A percentile compares a stretch with the other conserved stretches of the same genome.
phyloP scores from a whole-genome alignment of 2,113 vertebrate genomes.

The Rafetus swinhoei region DNA sequence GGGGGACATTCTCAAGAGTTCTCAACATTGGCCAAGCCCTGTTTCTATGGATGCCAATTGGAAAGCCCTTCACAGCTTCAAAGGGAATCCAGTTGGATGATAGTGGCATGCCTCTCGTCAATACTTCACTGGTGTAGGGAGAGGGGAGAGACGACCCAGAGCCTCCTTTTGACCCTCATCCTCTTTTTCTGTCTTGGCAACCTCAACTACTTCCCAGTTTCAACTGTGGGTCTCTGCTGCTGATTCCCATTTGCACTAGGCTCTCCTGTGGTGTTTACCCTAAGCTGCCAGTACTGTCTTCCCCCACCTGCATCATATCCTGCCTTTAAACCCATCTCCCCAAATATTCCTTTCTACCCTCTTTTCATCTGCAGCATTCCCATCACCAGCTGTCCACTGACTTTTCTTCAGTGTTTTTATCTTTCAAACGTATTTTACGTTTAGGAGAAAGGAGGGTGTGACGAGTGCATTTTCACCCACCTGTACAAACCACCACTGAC shows the following conservation, averaged over 20 bases:
- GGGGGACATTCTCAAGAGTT: not conserved
- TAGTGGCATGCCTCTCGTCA: not conserved
- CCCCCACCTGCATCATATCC: not conserved
- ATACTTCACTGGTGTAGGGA: not conserved
- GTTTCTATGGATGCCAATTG: not conserved
- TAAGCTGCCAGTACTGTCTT: not conserved
- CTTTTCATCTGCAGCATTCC: too few species aligned
- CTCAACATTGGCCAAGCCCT: not conserved
- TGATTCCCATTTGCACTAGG: not conserved
- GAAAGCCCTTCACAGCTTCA: not conserved
- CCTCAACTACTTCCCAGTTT: not conserved
- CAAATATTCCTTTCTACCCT: too few species aligned
- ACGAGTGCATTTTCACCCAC: not conserved
- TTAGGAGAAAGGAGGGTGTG: not conserved
- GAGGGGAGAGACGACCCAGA: not conserved
- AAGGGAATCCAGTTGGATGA: fast-evolving
- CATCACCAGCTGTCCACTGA: not conserved
- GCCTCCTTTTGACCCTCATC: not conserved
- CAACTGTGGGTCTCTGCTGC: not conserved
- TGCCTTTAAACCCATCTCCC: not conserved
- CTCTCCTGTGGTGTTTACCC: not conserved
- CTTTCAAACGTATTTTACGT: not conserved
- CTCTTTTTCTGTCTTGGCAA: not conserved
- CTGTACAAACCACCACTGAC: not conserved
- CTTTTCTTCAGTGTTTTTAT: not conserved